Conservation (phyloP, 2,113 vertebrate species). For the Corythaeola cristata region DNA sequence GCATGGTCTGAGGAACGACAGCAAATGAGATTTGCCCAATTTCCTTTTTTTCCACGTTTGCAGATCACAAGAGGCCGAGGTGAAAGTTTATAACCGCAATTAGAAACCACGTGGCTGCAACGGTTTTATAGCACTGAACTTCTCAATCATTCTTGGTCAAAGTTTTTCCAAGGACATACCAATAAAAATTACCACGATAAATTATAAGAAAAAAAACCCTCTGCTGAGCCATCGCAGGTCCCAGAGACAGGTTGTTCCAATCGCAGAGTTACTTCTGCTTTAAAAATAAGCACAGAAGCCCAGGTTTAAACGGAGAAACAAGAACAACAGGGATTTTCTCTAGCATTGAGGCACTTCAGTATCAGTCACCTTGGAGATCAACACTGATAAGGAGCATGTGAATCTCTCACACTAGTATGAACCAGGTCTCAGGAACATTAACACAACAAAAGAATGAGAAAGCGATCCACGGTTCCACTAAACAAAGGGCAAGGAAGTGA, state of each 20-base stretch:
- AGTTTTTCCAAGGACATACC: neutral
- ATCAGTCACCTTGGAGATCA: slow-evolving; percentile 13
- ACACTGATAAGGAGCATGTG: neutral
- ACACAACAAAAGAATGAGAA: neutral
- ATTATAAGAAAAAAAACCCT: neutral
- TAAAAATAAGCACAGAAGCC: neutral
- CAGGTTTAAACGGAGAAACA: neutral
- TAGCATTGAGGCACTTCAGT: neutral
- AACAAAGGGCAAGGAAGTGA: neutral
- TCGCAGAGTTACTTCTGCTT: neutral
- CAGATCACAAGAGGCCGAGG: neutral
- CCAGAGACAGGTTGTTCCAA: neutral
- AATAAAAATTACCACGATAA: neutral
- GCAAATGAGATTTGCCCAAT: neutral
- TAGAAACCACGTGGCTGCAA: neutral
- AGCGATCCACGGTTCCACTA: neutral
- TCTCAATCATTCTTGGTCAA: neutral
- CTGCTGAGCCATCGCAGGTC: neutral
- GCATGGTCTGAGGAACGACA: neutral
- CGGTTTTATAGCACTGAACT: slow-evolving; percentile 23
- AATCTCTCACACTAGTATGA: neutral
- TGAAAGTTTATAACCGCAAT: slow-evolving; percentile 33
- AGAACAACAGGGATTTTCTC: neutral
- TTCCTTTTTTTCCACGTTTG: neutral
- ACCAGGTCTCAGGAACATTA: neutral